phyloP scores from a whole-genome alignment of 2,113 vertebrate species.

The Eulacestoma nigropectus region DNA sequence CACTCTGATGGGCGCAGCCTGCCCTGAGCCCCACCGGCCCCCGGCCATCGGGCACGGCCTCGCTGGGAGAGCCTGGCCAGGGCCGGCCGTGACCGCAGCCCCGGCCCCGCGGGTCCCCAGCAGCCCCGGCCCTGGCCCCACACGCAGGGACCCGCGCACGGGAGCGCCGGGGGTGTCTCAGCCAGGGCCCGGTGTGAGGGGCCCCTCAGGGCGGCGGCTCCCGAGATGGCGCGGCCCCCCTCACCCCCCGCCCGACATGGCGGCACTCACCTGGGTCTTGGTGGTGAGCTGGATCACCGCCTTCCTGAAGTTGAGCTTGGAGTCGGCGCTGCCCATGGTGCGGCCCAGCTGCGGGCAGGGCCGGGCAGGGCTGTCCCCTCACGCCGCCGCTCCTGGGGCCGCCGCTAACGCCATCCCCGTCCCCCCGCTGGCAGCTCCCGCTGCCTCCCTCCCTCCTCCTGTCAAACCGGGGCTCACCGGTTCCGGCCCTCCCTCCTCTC shows the following conservation, averaged over 20 bases:
- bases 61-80: neutral
- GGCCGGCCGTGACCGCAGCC: neutral
- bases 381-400: neutral
- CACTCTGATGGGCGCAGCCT: neutral
- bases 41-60: neutral
- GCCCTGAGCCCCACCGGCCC: neutral
- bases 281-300: conserved; percentile 98
- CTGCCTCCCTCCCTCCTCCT: neutral
- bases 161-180: neutral
- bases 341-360: neutral
- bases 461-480: neutral
- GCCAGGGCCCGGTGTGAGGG: neutral
- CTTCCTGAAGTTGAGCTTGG: conserved; percentile 96
- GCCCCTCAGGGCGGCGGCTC: neutral
- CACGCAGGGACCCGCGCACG: neutral
- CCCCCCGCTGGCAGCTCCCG: neutral
- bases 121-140: neutral
- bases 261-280: conserved; percentile 87
- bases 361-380: neutral
- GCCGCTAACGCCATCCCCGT: neutral
- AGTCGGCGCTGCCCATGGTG: conserved; percentile 91
- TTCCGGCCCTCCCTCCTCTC: neutral
- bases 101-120: neutral
- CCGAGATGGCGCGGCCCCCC: conserved; percentile 19
- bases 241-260: conserved; percentile 30